These are phyloP conservation scores for Coelinius sp. DNA, from an alignment of 2,888 invertebrate species.

Conservation along the genomic window DNA sequence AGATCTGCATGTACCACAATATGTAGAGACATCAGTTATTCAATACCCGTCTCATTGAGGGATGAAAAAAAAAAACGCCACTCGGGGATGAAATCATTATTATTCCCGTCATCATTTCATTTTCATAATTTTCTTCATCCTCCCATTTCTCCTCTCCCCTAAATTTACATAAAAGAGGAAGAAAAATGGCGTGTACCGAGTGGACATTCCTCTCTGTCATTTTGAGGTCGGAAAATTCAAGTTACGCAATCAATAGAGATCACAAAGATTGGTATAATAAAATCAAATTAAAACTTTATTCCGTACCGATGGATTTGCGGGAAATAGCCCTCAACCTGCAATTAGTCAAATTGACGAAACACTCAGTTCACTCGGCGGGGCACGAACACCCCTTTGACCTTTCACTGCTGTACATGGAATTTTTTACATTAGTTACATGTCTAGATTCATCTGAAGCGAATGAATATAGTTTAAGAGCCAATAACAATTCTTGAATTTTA, in stretches of 20 bases:
- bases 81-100: background rate
- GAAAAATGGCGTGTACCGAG: background rate
- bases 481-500: background rate
- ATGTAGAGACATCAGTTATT: conserved; percentile 14
- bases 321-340: conserved; percentile 14
- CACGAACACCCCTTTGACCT: background rate
- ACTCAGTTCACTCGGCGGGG: conserved; percentile 29
- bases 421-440: background rate
- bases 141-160: background rate
- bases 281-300: conserved; percentile 23
- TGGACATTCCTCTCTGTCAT: background rate
- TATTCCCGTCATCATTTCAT: conserved; percentile 16
- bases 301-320: conserved; percentile 14
- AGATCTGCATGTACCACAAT: conserved; percentile 16
- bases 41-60: background rate
- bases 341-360: conserved; percentile 34
- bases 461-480: background rate
- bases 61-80: background rate
- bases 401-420: background rate
- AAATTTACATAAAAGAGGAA: background rate
- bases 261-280: background rate
- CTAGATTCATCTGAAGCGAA: background rate
- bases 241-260: background rate
- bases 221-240: background rate
- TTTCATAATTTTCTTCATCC: conserved; percentile 1